Evolutionary conservation across 1,140 invertebrate genomes (phyloP), one percentile per base, ranked within the genome.

Genomic region (Diprion similis): DNA sequence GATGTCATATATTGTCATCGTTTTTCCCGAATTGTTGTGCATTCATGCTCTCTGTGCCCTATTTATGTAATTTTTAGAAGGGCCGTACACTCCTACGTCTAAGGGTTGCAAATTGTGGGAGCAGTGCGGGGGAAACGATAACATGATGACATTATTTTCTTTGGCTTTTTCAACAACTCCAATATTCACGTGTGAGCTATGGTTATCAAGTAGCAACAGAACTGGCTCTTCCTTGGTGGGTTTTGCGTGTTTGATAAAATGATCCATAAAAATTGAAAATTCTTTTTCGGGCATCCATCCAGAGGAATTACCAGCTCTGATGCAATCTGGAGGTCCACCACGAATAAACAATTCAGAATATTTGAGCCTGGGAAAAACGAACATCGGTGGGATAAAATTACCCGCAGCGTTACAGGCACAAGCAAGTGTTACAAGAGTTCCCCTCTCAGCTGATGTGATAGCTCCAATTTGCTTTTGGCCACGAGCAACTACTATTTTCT

Each of bases 31-130:
- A 68, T 81, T 79, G 47, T 78, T 74, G 68, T 71, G 59, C 46
- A 79, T 67, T 19, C 68, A 80, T 17, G 15, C 73, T 24, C 74
- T 72, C 45, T 75, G 68, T 66, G 71, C 77, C 72, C 76, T 66
- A 70, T 77, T 74, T 69, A 78, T 83, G 73, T 79, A 80, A 24
- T 78, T 77, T 19, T 78, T 83, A 17, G 82, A 73, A 45, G 81
- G 77, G 59, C 71, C 75, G 75, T 81, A 82, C 70, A 85, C 79
- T 51, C 73, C 67, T 45, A 79, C 75, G 76, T 86, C 85, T 10
- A 86, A 74, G 15, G 85, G 85, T 73, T 87, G 83, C 47, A 87
- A 64, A 24, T 79, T 80, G 66, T 85, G 82, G 4, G 79, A 82
- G 70, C 77, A 78, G 66, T 87, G 84, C 48, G 85, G 82, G 10